Conservation (phyloP, 2,113 vertebrate species). For the Butorides virescens region DNA sequence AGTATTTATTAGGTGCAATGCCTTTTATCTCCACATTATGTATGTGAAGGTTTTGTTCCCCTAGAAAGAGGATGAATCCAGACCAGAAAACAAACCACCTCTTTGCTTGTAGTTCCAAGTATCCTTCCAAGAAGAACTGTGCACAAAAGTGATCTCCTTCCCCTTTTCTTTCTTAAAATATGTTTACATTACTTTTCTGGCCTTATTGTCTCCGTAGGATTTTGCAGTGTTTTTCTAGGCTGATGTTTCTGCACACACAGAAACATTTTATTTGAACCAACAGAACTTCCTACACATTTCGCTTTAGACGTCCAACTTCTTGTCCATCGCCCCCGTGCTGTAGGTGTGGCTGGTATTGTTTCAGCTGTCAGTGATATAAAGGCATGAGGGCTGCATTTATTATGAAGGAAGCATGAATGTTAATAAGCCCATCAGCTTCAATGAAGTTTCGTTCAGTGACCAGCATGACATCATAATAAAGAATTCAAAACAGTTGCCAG, state of each 20-base stretch:
- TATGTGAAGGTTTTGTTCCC: neutral
- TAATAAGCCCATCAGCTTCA: neutral
- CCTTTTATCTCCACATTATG: neutral
- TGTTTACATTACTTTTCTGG: neutral
- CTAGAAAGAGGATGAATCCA: neutral
- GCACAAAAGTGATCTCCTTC: neutral
- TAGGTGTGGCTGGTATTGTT: neutral
- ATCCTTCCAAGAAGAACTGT: neutral
- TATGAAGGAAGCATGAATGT: neutral
- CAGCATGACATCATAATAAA: neutral
- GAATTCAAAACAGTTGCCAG: neutral
- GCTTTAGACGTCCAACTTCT: neutral
- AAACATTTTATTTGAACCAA: neutral
- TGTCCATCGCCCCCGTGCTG: neutral
- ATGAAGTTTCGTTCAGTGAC: neutral
- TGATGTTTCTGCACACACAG: neutral
- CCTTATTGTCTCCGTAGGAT: neutral
- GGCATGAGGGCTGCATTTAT: neutral
- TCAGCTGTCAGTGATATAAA: neutral
- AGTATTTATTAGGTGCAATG: neutral
- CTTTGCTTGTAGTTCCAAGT: neutral
- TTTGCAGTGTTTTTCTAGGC: neutral
- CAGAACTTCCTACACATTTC: neutral
- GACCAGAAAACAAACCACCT: neutral
- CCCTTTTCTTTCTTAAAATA: neutral